A percentile compares a stretch with the other conserved stretches of the same genome.
Conservation (phyloP, 2,113 vertebrate genomes). For the Sylvietta virens region DNA sequence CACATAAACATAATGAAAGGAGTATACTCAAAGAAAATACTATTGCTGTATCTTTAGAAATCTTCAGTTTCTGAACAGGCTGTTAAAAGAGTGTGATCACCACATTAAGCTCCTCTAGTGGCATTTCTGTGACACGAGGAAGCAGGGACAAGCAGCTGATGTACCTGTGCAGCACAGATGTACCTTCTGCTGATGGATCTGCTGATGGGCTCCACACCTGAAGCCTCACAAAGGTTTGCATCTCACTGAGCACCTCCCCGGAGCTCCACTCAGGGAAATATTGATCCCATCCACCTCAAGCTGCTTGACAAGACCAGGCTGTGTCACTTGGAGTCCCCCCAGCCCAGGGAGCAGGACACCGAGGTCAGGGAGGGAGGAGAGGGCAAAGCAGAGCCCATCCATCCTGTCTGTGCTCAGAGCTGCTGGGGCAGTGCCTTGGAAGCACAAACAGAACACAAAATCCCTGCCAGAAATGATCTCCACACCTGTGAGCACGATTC, state of each 20-base stretch:
- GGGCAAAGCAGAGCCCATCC: background rate
- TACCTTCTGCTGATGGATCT: background rate
- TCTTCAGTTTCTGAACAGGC: background rate
- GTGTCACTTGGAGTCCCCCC: background rate
- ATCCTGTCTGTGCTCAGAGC: background rate
- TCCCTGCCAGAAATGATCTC: background rate
- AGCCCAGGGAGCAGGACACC: background rate
- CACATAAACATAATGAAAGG: background rate
- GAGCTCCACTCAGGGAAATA: background rate
- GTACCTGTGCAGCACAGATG: background rate
- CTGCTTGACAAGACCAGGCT: background rate
- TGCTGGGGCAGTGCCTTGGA: background rate
- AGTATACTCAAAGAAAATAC: background rate
- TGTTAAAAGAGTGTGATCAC: background rate
- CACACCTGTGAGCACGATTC: background rate
- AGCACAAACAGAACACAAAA: background rate
- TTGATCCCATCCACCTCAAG: background rate
- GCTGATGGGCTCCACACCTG: accelerated
- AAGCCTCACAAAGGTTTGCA: background rate
- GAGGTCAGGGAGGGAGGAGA: background rate
- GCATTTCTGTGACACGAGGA: background rate
- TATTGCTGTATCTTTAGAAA: background rate
- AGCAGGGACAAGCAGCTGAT: background rate
- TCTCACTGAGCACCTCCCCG: background rate
- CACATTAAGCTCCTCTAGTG: background rate